Evolutionary conservation across 2,888 invertebrate genomes (phyloP).

Genomic region (Julus scanicus): DNA sequence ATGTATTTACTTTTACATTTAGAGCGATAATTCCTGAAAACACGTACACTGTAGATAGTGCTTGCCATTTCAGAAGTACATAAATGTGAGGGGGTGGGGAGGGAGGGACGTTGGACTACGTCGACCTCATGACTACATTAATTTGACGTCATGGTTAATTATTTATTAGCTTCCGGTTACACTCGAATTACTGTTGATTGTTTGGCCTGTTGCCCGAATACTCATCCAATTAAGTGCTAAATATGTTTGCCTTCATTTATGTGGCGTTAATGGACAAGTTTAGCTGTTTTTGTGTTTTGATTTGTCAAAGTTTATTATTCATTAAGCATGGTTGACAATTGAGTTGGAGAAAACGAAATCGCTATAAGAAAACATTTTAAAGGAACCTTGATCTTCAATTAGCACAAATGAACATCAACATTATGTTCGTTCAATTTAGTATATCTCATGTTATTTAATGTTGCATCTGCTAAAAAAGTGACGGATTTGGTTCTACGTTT

Average conservation of each 20-base stretch:
- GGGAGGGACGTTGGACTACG: neutral
- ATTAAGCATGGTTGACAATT: neutral
- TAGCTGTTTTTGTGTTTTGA: neutral
- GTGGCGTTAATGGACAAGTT: slow-evolving; percentile 10
- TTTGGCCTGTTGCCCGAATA: slow-evolving; percentile 11
- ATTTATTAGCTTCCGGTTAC: slow-evolving; percentile 26
- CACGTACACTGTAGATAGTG: too few species aligned
- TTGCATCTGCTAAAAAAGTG: too few species aligned
- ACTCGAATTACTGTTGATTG: slow-evolving; percentile 35
- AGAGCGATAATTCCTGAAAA: too few species aligned
- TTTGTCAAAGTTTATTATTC: neutral
- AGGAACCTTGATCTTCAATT: too few species aligned
- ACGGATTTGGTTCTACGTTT: too few species aligned
- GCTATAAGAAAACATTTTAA: too few species aligned
- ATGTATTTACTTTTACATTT: too few species aligned
- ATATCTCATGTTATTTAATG: neutral
- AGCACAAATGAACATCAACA: too few species aligned
- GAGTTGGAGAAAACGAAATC: neutral
- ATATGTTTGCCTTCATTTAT: neutral
- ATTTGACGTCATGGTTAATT: slow-evolving; percentile 23
- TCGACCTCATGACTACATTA: neutral
- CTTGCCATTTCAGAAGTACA: neutral
- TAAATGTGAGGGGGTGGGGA: too few species aligned
- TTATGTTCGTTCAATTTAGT: too few species aligned
- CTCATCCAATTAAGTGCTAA: slow-evolving; percentile 24